These are phyloP conservation scores for Apotomis betuletana DNA, from an alignment of 2,888 invertebrate species.

Conservation along the genomic window DNA sequence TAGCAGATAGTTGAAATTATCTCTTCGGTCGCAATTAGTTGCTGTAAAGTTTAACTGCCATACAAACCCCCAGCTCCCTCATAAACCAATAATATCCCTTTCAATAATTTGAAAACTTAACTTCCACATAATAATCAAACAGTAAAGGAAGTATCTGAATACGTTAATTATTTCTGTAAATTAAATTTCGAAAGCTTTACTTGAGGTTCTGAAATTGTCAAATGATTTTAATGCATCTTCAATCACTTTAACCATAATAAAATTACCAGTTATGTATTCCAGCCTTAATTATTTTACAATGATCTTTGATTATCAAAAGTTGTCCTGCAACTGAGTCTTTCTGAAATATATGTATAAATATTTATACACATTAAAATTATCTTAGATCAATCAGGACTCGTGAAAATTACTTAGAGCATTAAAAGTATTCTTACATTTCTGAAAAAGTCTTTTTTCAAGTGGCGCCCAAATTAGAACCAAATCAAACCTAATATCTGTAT, in stretches of 20 bases:
- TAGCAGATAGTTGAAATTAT: no score
- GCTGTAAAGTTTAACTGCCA: neutral
- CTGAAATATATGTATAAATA: no score
- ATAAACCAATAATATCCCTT: slow-evolving; percentile 10
- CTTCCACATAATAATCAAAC: slow-evolving; percentile 21
- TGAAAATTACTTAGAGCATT: no score
- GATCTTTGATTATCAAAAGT: no score
- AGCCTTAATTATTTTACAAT: no score
- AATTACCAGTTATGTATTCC: no score
- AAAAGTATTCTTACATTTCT: neutral
- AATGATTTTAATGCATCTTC: no score
- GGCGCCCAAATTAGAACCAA: slow-evolving; percentile 28
- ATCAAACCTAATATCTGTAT: neutral
- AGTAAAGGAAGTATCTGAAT: slow-evolving; percentile 40
- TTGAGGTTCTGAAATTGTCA: no score
- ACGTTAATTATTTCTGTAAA: slow-evolving; percentile 62
- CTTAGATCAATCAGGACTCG: no score
- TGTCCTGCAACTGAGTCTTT: no score
- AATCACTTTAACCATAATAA: no score
- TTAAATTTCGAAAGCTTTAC: slow-evolving; percentile 22
- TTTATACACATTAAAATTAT: no score
- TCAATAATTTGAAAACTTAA: slow-evolving; percentile 33
- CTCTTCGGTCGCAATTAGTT: neutral
- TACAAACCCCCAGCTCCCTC: neutral
- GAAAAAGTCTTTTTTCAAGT: neutral